Evolutionary conservation across 2,797 vertebrate species (phyloP), one percentile per base, ranked within the genome.

Genomic region (Phylloscopus collybita): DNA sequence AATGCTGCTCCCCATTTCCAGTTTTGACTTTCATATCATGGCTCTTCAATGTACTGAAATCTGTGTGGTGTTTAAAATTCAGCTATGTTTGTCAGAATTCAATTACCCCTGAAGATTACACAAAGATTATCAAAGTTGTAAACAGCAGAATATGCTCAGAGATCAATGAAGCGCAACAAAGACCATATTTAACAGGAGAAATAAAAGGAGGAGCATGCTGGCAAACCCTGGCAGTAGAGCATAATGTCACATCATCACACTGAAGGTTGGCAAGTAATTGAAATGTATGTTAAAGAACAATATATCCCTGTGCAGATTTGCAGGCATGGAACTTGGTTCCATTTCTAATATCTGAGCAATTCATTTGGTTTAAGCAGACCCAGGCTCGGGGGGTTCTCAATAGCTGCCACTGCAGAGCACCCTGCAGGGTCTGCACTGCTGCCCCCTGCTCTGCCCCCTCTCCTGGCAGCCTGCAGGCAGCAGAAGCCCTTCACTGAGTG

Each of bases 41-140:
- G 86, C 49, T 76, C 76, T 87, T 81, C 62, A 34, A 14, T 13
- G 81, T 27, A 27, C 53, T 70, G 84, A 89, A 86, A 74, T 86
- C 88, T 80, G 38, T 1, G 20, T 21, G 62, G 88, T 94, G 92
- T 91, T 97, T 97, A 96, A 96, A 97, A 97, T 95, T 93, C 96
- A 94, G 88, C 92, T 81, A 62, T 83, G 18, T 91, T 96, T 80
- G 88, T 94, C 13, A 44, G 94, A 97, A 97, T 97, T 97, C 97
- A 97, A 97, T 98, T 97, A 97, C 96, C 97, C 96, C 94, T 91
- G 84, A 96, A 97, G 97, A 97, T 97, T 97, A 98, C 95, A 96
- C 96, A 97, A 97, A 97, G 97, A 98, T 98, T 96, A 97, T 97
- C 97, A 96, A 97, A 97, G 96, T 87, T 97, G 97, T 97, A 97